Conservation (phyloP, 2,797 vertebrate genomes). For the Gallinago nigripennis region DNA sequence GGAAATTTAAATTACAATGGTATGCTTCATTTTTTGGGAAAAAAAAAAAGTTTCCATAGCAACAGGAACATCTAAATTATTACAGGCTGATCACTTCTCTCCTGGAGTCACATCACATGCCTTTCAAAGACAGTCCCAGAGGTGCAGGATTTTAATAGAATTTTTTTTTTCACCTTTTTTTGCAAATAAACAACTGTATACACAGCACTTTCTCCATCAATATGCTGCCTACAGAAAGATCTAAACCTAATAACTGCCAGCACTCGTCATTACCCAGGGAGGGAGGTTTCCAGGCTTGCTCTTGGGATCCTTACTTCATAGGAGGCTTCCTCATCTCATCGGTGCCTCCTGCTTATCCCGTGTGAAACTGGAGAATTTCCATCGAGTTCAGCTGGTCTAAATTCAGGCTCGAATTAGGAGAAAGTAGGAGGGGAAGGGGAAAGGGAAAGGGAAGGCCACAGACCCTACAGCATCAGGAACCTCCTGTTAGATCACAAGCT, state of each 20-base stretch:
- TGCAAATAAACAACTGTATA: constrained; percentile 5
- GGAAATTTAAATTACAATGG: constrained; percentile 69
- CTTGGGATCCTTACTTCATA: not conserved
- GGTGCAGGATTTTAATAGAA: constrained; percentile 26
- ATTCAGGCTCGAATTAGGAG: not conserved
- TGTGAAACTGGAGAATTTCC: not conserved
- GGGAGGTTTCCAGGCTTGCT: not conserved
- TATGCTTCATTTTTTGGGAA: constrained; percentile 13
- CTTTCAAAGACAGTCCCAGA: constrained; percentile 36
- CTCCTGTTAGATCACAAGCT: not conserved
- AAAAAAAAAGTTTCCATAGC: constrained; percentile 66
- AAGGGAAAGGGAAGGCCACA: not conserved
- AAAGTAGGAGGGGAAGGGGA: not conserved
- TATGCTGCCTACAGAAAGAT: not conserved
- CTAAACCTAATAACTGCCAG: not conserved
- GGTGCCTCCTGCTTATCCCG: not conserved
- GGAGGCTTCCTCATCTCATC: not conserved
- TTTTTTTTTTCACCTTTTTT: not conserved
- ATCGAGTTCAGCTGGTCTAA: not conserved
- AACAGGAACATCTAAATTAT: constrained; percentile 67
- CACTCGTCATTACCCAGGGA: not conserved
- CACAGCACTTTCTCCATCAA: not conserved
- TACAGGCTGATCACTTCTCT: constrained; percentile 59
- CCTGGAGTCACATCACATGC: not conserved
- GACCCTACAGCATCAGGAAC: not conserved